Conservation (phyloP, 2,113 vertebrate species). For the Lycocorax pyrrhopterus region DNA sequence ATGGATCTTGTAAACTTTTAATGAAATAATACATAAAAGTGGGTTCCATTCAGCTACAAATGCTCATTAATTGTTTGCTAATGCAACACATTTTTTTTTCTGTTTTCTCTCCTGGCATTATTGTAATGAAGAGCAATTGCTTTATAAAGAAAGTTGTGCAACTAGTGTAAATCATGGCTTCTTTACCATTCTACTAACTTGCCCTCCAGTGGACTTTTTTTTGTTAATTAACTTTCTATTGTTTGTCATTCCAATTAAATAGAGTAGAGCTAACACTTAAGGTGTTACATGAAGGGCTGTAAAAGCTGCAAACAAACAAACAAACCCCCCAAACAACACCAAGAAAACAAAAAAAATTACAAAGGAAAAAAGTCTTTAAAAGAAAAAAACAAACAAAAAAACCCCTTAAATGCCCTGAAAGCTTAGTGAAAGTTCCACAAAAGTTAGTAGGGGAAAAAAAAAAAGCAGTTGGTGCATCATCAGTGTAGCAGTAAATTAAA, state of each 20-base stretch:
- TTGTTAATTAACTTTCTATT: constrained; percentile 70
- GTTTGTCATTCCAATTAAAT: constrained; percentile 70
- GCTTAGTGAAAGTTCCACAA: not conserved
- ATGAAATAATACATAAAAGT: constrained; percentile 63
- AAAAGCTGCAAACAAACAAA: not conserved
- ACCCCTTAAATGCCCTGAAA: not conserved
- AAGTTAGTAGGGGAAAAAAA: not conserved
- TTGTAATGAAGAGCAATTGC: constrained; percentile 72
- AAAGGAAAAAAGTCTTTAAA: not conserved
- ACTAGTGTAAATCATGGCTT: constrained; percentile 68
- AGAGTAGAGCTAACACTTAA: constrained; percentile 51
- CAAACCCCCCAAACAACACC: not conserved
- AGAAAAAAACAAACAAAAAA: not conserved
- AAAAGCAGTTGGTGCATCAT: not conserved
- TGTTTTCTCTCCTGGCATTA: constrained; percentile 61
- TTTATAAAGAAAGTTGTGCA: constrained; percentile 72
- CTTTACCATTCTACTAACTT: constrained; percentile 50
- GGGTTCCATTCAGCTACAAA: constrained; percentile 37
- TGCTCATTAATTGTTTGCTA: constrained; percentile 71
- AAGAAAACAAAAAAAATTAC: not conserved
- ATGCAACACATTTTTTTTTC: constrained; percentile 42
- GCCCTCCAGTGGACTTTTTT: constrained; percentile 46
- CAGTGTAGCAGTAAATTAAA: not conserved
- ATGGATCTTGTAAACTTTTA: constrained; percentile 45
- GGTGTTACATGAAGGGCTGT: constrained; percentile 24